Conservation (phyloP, 2,797 vertebrate genomes). For the Scomberomorus guttatus region DNA sequence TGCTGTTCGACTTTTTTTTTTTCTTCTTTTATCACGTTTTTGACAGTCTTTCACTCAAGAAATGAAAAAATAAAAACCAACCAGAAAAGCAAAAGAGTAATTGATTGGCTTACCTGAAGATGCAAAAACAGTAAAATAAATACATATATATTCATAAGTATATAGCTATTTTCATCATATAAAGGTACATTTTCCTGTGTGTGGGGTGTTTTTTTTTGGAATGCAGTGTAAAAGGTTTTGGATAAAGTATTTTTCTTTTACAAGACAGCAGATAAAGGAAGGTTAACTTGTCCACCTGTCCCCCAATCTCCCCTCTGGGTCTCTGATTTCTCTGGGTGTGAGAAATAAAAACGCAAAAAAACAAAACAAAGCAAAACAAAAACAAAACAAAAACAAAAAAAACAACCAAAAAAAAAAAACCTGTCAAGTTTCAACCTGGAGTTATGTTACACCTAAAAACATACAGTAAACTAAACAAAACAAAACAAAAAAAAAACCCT, state of each 20-base stretch:
- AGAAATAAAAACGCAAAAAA: slow-evolving; percentile 30
- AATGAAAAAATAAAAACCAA: slow-evolving; percentile 44
- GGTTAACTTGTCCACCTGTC: slow-evolving; percentile 86
- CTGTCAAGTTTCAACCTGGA: slow-evolving; percentile 71
- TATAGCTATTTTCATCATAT: slow-evolving; percentile 68
- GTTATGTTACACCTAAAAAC: slow-evolving; percentile 57
- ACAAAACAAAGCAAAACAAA: slow-evolving; percentile 2
- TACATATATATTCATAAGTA: slow-evolving; percentile 76
- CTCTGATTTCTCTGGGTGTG: slow-evolving; percentile 64
- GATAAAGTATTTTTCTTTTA: slow-evolving; percentile 54
- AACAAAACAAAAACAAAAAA: slow-evolving; percentile 26
- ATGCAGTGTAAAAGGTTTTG: slow-evolving; percentile 70
- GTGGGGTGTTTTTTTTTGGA: slow-evolving; percentile 64
- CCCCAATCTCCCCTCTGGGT: slow-evolving; percentile 69
- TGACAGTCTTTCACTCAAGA: slow-evolving; percentile 74
- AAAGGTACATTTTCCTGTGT: slow-evolving; percentile 75
- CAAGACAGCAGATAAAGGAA: slow-evolving; percentile 72
- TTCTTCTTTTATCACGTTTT: slow-evolving; percentile 46
- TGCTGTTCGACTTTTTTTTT: slow-evolving; percentile 67
- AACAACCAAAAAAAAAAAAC: slow-evolving; percentile 18
- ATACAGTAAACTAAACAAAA: slow-evolving; percentile 26
- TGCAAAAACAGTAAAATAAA: slow-evolving; percentile 78
- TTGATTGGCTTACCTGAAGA: slow-evolving; percentile 67
- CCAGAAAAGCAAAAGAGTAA: slow-evolving; percentile 54
- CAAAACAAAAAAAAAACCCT: slow-evolving; percentile 5